Evolutionary conservation across 2,888 invertebrate species (phyloP).

Genomic region (Atherix ibis): DNA sequence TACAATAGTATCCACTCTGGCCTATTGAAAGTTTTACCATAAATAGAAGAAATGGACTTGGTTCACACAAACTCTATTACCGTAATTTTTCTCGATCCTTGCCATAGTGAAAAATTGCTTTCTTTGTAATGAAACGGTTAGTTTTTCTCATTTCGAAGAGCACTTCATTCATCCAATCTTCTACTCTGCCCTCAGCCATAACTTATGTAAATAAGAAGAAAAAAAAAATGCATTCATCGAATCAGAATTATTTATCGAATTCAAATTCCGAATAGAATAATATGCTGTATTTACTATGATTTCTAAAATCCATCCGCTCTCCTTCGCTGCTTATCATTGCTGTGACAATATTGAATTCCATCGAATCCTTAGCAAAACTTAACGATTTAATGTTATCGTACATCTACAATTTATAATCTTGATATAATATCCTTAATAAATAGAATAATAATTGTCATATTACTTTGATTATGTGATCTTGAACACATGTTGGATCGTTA

Average conservation of each 20-base stretch:
- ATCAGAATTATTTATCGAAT: conserved; percentile 1
- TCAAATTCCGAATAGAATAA: no score
- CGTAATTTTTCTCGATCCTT: conserved; percentile 48
- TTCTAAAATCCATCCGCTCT: conserved; percentile 72
- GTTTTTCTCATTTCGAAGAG: conserved; percentile 70
- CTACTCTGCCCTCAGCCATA: conserved; percentile 64
- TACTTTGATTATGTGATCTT: conserved; percentile 86
- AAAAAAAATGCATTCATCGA: background rate
- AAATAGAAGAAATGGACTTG: no score
- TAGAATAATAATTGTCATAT: conserved; percentile 4
- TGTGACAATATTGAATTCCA: conserved; percentile 49
- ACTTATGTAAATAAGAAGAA: conserved; percentile 33
- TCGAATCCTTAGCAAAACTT: conserved; percentile 47
- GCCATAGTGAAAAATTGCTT: conserved; percentile 75
- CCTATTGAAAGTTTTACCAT: no score
- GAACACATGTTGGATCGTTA: conserved; percentile 67
- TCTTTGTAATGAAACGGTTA: conserved; percentile 72
- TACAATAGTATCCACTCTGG: conserved; percentile 80
- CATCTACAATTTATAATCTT: conserved; percentile 44
- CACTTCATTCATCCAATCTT: conserved; percentile 84
- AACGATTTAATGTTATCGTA: conserved; percentile 78
- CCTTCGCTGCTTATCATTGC: conserved; percentile 80
- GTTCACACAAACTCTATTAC: no score
- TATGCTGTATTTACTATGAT: no score
- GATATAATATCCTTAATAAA: background rate